These are phyloP conservation scores for Sipha flava DNA, from an alignment of 1,140 invertebrate genomes.

Conservation along the genomic window DNA sequence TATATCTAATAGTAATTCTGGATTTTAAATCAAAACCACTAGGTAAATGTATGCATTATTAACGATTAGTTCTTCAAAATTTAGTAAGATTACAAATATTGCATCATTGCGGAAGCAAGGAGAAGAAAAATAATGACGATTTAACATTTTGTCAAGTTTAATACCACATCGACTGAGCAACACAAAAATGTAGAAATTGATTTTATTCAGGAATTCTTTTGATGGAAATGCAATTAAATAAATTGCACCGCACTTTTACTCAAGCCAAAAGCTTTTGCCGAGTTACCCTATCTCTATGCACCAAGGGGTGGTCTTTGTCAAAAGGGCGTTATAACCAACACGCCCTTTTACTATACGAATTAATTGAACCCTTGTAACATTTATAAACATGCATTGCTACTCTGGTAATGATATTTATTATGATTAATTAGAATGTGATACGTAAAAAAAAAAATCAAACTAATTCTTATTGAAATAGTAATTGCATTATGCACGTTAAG, in stretches of 20 bases:
- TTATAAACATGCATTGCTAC: not conserved
- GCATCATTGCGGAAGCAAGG: too few relatives aligned
- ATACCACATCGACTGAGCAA: too few relatives aligned
- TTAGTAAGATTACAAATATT: too few relatives aligned
- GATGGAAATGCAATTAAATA: not conserved
- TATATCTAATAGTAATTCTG: too few relatives aligned
- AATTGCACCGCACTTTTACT: not conserved
- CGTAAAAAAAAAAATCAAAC: too few relatives aligned
- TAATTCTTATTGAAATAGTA: too few relatives aligned
- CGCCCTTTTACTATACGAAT: constrained; percentile 7
- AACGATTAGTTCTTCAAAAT: too few relatives aligned
- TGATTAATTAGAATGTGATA: not conserved
- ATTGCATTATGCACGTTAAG: too few relatives aligned
- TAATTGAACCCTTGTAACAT: constrained; percentile 2
- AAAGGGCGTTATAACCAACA: not conserved
- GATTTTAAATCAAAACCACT: too few relatives aligned
- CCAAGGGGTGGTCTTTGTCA: not conserved
- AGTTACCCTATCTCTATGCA: not conserved
- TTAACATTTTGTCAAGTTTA: too few relatives aligned
- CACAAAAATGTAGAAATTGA: not conserved
- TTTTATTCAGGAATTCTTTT: not conserved
- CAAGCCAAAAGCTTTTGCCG: not conserved
- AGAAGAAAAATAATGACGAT: too few relatives aligned
- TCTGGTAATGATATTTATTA: not conserved
- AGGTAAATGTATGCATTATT: too few relatives aligned